These are phyloP conservation scores for Habropoda laboriosa DNA, from an alignment of 1,140 invertebrate genomes.

Conservation along the genomic window DNA sequence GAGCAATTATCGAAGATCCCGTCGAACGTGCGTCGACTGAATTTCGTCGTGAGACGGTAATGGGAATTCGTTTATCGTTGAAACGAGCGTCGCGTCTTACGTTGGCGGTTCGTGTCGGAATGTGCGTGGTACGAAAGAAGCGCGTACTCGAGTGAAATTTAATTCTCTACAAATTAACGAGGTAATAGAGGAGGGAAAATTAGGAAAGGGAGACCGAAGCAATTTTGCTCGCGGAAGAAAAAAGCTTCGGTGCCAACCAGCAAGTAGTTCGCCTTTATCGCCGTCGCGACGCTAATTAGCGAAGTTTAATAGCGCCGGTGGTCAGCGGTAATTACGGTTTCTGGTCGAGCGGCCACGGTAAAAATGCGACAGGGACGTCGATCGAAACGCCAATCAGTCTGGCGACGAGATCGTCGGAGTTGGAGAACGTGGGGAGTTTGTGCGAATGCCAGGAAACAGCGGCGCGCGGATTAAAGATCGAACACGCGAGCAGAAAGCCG, in stretches of 20 bases:
- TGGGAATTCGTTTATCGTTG: conserved; percentile 12
- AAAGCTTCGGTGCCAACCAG: conserved; percentile 8
- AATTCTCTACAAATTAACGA: too few relatives aligned
- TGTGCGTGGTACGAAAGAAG: too few relatives aligned
- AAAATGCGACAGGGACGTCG: too few relatives aligned
- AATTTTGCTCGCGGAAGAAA: too few relatives aligned
- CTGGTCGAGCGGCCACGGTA: neutral
- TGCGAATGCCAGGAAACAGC: too few relatives aligned
- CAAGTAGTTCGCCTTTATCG: neutral
- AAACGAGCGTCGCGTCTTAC: neutral
- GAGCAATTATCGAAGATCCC: conserved; percentile 10
- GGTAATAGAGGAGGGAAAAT: too few relatives aligned
- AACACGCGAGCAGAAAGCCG: neutral
- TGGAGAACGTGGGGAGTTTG: neutral
- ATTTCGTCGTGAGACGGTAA: neutral
- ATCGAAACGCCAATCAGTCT: neutral
- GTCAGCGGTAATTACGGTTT: conserved; percentile 55
- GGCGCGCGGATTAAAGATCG: neutral
- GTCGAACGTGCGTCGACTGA: conserved; percentile 6
- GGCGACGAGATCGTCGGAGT: neutral
- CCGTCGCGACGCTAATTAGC: conserved; percentile 55
- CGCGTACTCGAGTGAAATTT: too few relatives aligned
- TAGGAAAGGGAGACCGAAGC: too few relatives aligned
- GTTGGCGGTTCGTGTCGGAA: too few relatives aligned
- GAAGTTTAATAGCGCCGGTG: conserved; percentile 54